Conservation (phyloP, 2,797 vertebrate species). For the Enteromius paludinosus region DNA sequence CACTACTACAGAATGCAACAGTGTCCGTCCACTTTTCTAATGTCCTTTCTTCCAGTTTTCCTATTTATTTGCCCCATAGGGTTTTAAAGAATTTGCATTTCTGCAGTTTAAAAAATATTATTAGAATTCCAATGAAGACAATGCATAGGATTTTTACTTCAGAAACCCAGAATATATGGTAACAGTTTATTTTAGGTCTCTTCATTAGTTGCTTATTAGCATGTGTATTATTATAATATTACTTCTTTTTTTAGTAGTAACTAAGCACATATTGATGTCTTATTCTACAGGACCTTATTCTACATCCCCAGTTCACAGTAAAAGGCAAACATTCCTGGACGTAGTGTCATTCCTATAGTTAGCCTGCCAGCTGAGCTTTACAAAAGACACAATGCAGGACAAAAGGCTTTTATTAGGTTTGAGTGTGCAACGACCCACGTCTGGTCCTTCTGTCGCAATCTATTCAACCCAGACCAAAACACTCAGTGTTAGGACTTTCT, state of each 20-base stretch:
- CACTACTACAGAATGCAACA: neutral
- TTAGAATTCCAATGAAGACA: too few relatives aligned
- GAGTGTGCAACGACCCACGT: constrained; percentile 8
- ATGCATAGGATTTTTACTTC: neutral
- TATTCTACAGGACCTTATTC: too few relatives aligned
- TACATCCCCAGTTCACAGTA: neutral
- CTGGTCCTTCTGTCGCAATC: neutral
- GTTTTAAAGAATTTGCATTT: neutral
- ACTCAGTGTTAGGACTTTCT: neutral
- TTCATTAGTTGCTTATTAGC: too few relatives aligned
- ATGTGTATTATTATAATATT: too few relatives aligned
- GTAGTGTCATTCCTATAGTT: neutral
- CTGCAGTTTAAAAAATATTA: neutral
- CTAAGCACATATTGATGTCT: too few relatives aligned
- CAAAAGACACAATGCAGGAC: constrained; percentile 1
- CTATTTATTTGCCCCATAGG: neutral
- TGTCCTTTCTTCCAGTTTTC: neutral
- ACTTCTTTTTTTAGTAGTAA: too few relatives aligned
- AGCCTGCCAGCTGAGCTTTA: neutral
- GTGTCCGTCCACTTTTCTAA: neutral
- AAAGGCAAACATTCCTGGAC: constrained; percentile 5
- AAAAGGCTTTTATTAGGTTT: constrained; percentile 15
- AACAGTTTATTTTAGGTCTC: too few relatives aligned
- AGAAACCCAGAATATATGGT: neutral
- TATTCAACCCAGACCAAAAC: constrained; percentile 3